These are phyloP conservation scores for Neodon shergylaensis DNA, from an alignment of 2,113 vertebrate species.

Conservation along the genomic window DNA sequence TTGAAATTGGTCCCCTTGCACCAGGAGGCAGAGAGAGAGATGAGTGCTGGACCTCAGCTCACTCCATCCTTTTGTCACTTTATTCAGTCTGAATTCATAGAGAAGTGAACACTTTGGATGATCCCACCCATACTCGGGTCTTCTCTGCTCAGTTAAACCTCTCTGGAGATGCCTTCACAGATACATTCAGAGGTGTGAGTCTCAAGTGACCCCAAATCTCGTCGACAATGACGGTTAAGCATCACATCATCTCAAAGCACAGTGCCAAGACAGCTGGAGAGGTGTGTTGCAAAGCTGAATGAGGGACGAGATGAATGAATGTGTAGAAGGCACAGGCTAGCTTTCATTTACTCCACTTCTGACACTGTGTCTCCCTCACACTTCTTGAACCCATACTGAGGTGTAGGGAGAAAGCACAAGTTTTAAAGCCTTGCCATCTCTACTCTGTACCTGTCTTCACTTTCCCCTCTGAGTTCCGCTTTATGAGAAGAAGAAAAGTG, in stretches of 20 bases:
- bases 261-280: background rate
- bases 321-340: background rate
- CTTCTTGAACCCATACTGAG: background rate
- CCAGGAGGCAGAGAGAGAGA: background rate
- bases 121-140: no score
- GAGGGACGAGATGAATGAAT: background rate
- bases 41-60: background rate
- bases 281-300: background rate
- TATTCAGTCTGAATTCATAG: background rate
- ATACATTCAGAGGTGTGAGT: background rate
- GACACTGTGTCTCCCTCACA: background rate
- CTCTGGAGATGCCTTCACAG: background rate
- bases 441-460: background rate
- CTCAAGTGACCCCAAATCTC: background rate
- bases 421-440: background rate
- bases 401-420: background rate
- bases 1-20: no score
- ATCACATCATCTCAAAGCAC: background rate
- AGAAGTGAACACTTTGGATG: background rate
- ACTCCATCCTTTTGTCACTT: background rate
- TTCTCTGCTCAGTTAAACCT: background rate
- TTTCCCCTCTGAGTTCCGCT: background rate
- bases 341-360: background rate
- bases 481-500: constrained; percentile 31
- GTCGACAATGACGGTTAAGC: background rate